These are phyloP conservation scores for Tenthredo amoena DNA, from an alignment of 2,888 invertebrate species.

Conservation along the genomic window DNA sequence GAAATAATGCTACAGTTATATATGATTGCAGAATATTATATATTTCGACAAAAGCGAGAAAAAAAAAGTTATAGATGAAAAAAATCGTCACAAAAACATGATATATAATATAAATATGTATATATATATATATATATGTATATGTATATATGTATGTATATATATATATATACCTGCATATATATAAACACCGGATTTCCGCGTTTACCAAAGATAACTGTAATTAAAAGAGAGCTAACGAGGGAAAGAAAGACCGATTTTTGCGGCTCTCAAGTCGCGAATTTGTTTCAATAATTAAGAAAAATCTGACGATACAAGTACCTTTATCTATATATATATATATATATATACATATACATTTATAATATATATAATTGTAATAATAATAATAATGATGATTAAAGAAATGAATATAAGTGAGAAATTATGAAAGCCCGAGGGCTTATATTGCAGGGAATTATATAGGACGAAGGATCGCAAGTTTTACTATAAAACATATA, in stretches of 20 bases:
- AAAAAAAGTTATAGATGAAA: not conserved
- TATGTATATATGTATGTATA: not conserved
- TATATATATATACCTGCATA: not conserved
- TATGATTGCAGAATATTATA: not conserved
- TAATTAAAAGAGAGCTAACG: not conserved
- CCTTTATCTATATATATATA: no score
- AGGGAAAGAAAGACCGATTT: not conserved
- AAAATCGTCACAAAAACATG: not conserved
- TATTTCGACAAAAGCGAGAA: not conserved
- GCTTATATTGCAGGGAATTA: not conserved
- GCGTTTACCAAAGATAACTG: conserved; percentile 39
- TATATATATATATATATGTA: not conserved
- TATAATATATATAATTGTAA: not conserved
- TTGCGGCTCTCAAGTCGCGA: not conserved
- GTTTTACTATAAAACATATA: not conserved
- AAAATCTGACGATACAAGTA: not conserved
- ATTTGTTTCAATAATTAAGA: not conserved
- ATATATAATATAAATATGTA: not conserved
- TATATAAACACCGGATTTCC: not conserved
- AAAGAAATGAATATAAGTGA: not conserved
- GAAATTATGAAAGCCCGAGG: not conserved
- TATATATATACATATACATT: no score
- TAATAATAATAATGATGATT: not conserved
- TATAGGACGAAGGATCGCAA: not conserved
- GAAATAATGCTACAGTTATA: not conserved